Evolutionary conservation across 1,140 invertebrate species (phyloP).

Genomic region (Bombus polaris): DNA sequence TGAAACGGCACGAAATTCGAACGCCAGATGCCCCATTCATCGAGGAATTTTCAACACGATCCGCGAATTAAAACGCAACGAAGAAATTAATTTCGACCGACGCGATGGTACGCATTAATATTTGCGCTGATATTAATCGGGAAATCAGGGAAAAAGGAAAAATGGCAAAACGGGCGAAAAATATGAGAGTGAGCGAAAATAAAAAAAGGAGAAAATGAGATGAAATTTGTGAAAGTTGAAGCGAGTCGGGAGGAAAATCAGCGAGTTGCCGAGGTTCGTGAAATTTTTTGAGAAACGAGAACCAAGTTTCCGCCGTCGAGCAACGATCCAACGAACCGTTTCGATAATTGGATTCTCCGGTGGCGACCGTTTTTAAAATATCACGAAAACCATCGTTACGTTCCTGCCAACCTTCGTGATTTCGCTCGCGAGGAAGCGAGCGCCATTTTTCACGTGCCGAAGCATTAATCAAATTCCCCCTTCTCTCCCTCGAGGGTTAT

Average conservation of each 20-base stretch:
- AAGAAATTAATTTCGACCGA: conserved; percentile 3
- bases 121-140: not conserved
- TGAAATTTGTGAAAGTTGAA: not conserved
- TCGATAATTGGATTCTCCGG: conserved; percentile 33
- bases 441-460: conserved; percentile 57
- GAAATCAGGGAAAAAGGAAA: not conserved
- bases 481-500: not conserved
- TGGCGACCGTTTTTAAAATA: conserved; percentile 28
- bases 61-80: not conserved
- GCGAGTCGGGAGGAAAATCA: not conserved
- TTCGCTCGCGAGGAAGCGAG: conserved; percentile 25
- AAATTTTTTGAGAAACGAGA: conserved; percentile 11
- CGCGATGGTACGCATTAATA: not conserved
- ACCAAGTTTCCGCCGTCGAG: not conserved
- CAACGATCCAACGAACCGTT: conserved; percentile 15
- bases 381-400: conserved; percentile 1
- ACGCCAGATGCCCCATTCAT: not conserved
- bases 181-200: no score
- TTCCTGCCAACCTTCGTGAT: conserved; percentile 34
- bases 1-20: not conserved
- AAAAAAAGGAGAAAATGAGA: not conserved
- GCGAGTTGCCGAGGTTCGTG: not conserved
- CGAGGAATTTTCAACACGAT: not conserved
- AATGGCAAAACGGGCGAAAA: no score
- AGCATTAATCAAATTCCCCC: conserved; percentile 63